Evolutionary conservation across 1,140 invertebrate species (phyloP).

Genomic region (Pachypsylla venusta): DNA sequence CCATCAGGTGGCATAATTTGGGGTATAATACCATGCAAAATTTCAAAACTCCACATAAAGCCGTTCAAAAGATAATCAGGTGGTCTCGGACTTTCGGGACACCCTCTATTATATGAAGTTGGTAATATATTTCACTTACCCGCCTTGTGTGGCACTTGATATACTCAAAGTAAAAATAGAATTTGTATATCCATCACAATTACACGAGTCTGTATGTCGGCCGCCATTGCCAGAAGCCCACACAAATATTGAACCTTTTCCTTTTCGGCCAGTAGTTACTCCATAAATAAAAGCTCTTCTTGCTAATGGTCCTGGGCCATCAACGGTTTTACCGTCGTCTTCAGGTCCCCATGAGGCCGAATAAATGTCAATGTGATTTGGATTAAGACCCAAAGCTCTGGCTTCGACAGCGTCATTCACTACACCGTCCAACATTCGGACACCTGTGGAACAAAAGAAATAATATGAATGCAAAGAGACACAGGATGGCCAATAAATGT

Average conservation of each 20-base stretch:
- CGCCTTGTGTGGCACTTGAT: slow-evolving; percentile 91
- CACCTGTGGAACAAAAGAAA: slow-evolving; percentile 38
- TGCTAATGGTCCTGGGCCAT: slow-evolving; percentile 95
- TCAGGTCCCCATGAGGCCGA: slow-evolving; percentile 94
- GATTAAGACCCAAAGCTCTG: slow-evolving; percentile 74
- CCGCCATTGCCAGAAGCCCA: slow-evolving; percentile 99
- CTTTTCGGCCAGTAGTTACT: slow-evolving; percentile 80
- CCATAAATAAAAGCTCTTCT: slow-evolving; percentile 90
- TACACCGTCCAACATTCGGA: slow-evolving; percentile 87
- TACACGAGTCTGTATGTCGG: slow-evolving; percentile 88
- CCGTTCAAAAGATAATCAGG: no score
- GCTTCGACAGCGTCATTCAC: slow-evolving; percentile 94
- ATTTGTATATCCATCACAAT: slow-evolving; percentile 98
- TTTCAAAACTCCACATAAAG: no score
- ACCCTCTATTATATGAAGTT: no score
- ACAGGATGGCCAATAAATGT: slow-evolving; percentile 94
- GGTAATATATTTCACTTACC: no score
- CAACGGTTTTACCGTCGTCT: slow-evolving; percentile 94
- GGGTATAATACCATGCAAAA: no score
- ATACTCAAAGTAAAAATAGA: slow-evolving; percentile 97
- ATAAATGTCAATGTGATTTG: slow-evolving; percentile 89
- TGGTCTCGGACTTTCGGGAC: no score
- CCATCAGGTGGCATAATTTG: no score
- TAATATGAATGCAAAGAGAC: no score
- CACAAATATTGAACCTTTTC: slow-evolving; percentile 97